These are phyloP conservation scores for Agriopis aurantiaria DNA, from an alignment of 2,888 invertebrate genomes.

Conservation along the genomic window DNA sequence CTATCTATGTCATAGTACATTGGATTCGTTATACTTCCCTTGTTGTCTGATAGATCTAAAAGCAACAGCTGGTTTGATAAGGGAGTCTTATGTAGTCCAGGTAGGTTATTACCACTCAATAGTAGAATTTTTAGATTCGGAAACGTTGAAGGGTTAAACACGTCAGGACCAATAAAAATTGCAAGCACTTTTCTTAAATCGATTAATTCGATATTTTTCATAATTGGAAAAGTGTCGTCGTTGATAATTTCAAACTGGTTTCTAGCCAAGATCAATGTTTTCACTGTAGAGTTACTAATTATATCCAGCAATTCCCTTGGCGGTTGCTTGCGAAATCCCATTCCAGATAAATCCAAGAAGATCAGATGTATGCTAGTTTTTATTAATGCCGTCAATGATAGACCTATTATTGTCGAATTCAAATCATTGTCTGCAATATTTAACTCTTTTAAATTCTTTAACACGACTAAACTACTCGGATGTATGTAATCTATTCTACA, in stretches of 20 bases:
- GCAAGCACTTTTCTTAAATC: slow-evolving; percentile 85
- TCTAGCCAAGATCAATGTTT: slow-evolving; percentile 75
- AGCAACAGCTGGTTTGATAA: slow-evolving; percentile 77
- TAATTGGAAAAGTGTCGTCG: slow-evolving; percentile 82
- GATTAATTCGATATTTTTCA: slow-evolving; percentile 83
- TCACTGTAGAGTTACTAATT: slow-evolving; percentile 82
- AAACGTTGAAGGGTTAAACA: slow-evolving; percentile 77
- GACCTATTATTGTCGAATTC: slow-evolving; percentile 71
- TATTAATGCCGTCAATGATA: slow-evolving; percentile 70
- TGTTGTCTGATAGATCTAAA: slow-evolving; percentile 84
- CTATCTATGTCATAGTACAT: slow-evolving; percentile 82
- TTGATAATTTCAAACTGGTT: slow-evolving; percentile 86
- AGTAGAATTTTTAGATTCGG: slow-evolving; percentile 83
- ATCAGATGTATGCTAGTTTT: slow-evolving; percentile 72
- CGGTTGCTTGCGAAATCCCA: slow-evolving; percentile 83
- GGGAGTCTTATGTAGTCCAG: slow-evolving; percentile 81
- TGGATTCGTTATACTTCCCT: slow-evolving; percentile 71
- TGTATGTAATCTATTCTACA: slow-evolving; percentile 85
- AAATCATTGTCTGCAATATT: slow-evolving; percentile 85
- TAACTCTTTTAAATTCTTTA: slow-evolving; percentile 76
- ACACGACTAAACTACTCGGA: slow-evolving; percentile 77
- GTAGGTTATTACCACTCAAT: slow-evolving; percentile 83
- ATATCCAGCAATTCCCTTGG: slow-evolving; percentile 78
- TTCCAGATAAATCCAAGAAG: slow-evolving; percentile 79
- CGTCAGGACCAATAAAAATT: slow-evolving; percentile 75